Evolutionary conservation across 2,113 vertebrate genomes (phyloP), one percentile per base, ranked within the genome.

Genomic region (Myrmecophaga tridactyla): DNA sequence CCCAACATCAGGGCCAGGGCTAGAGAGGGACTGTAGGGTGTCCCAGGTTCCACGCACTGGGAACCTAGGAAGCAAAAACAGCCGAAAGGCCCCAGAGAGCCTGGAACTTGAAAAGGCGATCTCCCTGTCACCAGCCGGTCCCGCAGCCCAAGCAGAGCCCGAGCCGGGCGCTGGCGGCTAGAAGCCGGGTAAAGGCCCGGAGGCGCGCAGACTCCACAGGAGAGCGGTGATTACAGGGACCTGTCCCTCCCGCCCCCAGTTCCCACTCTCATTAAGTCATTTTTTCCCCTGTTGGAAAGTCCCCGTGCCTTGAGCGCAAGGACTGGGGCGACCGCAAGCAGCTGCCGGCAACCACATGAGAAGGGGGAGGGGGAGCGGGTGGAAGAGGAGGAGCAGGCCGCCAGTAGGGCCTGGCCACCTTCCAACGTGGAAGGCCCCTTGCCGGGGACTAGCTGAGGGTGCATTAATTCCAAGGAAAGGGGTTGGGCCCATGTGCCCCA

Each of bases 271-370:
- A 97, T 97, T 97, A 97, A 97, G 97, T 97, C 97, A 97, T 97
- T 97, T 97, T 97, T 97, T 97, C 97, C 97, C 96, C 94, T 95
- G 97, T 97, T 97, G 97, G 97, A 97, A 97, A 97, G 97, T 97
- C 97, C 97, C 97, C 90, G 95, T 94, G 97, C 97, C 97, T 97
- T 97, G 97, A 97, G 96, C n/a, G 14, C 96, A 97, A 98, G 97
- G 97, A 98, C 95, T 98, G 98, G 96, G 97, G 97, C 98, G 98
- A 98, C 97, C 98, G 97, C 98, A 98, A 97, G 98, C 98, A 98
- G 98, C 98, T 98, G 98, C 98, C 60, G 98, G 98, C 98, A 98
- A 98, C 98, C 98, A 98, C 98, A 98, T 98, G 96, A 98, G 98
- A 98, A 91, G 76, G 93, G 96, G 94, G 86, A 77, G 56, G 7